Conservation (phyloP, 2,888 invertebrate species). For the Apodemia duryi region DNA sequence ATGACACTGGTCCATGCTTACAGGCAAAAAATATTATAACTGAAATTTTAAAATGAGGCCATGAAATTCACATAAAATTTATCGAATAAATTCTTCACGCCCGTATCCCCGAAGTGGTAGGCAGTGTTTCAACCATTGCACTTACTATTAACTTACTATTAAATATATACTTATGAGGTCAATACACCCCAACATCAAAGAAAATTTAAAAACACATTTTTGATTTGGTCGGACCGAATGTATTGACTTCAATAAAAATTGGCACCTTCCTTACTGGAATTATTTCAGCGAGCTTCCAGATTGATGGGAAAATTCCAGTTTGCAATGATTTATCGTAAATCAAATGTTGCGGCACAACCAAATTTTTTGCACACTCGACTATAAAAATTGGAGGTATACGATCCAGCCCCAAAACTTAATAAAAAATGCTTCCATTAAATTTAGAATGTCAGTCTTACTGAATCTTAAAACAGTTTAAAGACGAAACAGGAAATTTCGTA, state of each 20-base stretch:
- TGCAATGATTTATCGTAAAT: slow-evolving; percentile 20
- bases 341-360: slow-evolving; percentile 16
- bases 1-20: no score
- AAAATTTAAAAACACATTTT: no score
- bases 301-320: slow-evolving; percentile 6
- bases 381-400: slow-evolving; percentile 23
- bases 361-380: slow-evolving; percentile 16
- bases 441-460: slow-evolving; percentile 1
- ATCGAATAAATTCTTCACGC: no score
- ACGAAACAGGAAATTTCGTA: not conserved
- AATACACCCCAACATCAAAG: no score
- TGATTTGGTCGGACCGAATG: no score
- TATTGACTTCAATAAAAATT: not conserved
- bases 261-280: slow-evolving; percentile 5
- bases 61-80: no score
- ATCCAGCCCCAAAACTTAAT: slow-evolving; percentile 22
- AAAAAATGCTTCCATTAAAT: not conserved
- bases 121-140: no score
- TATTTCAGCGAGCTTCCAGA: slow-evolving; percentile 16
- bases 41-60: no score
- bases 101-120: no score
- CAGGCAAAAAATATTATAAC: no score
- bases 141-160: no score
- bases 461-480: not conserved
- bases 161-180: no score